Base-by-base conservation (phyloP, 1,140 invertebrate species). In the Rhizoglyphus robini region DNA sequence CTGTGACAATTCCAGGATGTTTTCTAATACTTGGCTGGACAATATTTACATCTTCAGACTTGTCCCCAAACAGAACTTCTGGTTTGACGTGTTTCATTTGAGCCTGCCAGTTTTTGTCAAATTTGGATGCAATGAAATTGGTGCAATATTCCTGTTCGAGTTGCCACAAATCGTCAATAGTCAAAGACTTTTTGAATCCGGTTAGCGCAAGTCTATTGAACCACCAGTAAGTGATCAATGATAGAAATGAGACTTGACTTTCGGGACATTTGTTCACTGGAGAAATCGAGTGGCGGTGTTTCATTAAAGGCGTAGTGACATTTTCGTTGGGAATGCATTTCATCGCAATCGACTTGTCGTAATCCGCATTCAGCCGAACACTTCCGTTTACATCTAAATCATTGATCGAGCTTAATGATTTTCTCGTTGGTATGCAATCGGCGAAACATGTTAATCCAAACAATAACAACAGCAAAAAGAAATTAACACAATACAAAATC, bases 191-290 rank as follows among this genome's bases (percentile, higher is more conserved):
- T 68, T 82, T 83, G 75, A 87, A 96, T 1, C 92, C 92, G n/a
- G 18, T 34, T 25, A 30, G 34, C 20, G 68, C 49, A 54, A 69
- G 77, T 0, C 76, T 67, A 75, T 92, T 88, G 75, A 96, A 96
- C 95, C 95, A 99, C 64, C 85, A 83, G 75, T 93, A 98, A 0
- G 87, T 81, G 3, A 98, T 76, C 59, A 83, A 82, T 23, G 90
- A 93, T 23, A 91, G 81, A 75, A 95, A 97, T 23, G 91, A 91
- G 38, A 89, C 81, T 63, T 78, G 76, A 57, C 81, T 78, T 75
- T 97, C 92, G 57, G 95, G 94, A 76, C 89, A 94, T n/a, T n/a
- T n/a, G n/a, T n/a, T n/a, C n/a, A n/a, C n/a, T n/a, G n/a, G n/a
- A n/a, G n/a, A n/a, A n/a, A n/a, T n/a, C n/a, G n/a, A n/a, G n/a